Evolutionary conservation across 2,113 vertebrate genomes (phyloP).

Genomic region (Scolopax mira): DNA sequence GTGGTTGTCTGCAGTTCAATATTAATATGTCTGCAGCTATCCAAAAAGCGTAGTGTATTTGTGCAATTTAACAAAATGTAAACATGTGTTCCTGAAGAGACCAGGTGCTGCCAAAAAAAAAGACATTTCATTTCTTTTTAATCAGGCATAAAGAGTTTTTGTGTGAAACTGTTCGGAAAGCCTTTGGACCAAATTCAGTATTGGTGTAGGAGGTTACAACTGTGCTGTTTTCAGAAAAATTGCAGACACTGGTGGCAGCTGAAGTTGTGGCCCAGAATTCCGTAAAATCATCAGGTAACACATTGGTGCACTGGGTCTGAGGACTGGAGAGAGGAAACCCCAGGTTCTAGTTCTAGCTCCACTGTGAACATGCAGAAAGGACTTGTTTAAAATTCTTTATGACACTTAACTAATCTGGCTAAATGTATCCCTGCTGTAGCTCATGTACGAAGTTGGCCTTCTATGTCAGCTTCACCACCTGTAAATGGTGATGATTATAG

Average conservation of each 20-base stretch:
- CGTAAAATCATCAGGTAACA: not conserved
- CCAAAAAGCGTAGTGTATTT: not conserved
- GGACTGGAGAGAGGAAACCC: not conserved
- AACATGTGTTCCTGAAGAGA: conserved; percentile 61
- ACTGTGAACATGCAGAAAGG: not conserved
- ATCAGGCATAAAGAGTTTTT: not conserved
- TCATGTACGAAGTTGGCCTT: not conserved
- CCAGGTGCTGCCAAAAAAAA: conserved; percentile 26
- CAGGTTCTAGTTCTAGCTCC: not conserved
- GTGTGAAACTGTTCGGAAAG: not conserved
- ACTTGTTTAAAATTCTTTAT: conserved; percentile 17
- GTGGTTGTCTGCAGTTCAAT: conserved; percentile 67
- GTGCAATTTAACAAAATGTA: conserved; percentile 65
- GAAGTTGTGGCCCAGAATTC: not conserved
- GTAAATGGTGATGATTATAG: conserved; percentile 22
- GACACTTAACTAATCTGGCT: not conserved
- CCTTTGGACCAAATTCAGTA: not conserved
- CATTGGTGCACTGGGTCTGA: not conserved
- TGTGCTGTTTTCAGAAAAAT: not conserved
- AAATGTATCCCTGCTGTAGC: not conserved
- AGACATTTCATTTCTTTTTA: not conserved
- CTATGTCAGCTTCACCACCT: not conserved
- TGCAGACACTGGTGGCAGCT: not conserved
- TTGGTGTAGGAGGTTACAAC: not conserved
- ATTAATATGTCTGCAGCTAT: conserved; percentile 62